phyloP scores from a whole-genome alignment of 2,888 invertebrate genomes.

The Podabrus alpinus region DNA sequence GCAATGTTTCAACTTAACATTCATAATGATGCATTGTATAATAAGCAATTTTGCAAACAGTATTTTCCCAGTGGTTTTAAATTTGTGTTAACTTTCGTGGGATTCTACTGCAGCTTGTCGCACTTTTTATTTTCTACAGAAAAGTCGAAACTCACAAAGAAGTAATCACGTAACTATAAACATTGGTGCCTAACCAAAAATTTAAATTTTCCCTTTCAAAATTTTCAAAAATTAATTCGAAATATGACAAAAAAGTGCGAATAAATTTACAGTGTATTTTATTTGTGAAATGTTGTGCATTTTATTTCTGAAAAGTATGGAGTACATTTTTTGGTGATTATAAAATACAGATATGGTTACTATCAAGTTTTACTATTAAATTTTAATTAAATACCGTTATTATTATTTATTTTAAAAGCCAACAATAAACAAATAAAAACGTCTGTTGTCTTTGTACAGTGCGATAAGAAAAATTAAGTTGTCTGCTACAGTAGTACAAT shows the following conservation, averaged over 20 bases:
- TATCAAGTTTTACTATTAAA: not conserved
- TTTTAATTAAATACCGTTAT: not conserved
- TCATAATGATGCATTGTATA: not conserved
- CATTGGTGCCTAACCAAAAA: too few species aligned
- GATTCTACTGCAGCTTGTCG: not conserved
- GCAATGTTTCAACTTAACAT: not conserved
- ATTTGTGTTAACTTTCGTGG: not conserved
- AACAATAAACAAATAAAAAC: not conserved
- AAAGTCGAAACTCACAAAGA: not conserved
- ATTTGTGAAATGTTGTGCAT: not conserved
- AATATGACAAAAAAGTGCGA: too few species aligned
- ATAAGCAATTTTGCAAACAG: not conserved
- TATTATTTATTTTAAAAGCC: not conserved
- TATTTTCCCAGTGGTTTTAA: not conserved
- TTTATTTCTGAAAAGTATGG: not conserved
- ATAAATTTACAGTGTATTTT: too few species aligned
- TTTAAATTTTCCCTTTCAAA: too few species aligned
- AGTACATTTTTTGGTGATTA: not conserved
- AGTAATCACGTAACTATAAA: too few species aligned
- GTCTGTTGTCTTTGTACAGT: not conserved
- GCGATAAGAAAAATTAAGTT: not conserved
- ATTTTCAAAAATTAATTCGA: too few species aligned
- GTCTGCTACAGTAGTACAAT: not conserved
- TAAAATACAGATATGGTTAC: not conserved
- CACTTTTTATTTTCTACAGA: not conserved